Evolutionary conservation across 2,113 vertebrate species (phyloP).

Genomic region (Trinectes maculatus): DNA sequence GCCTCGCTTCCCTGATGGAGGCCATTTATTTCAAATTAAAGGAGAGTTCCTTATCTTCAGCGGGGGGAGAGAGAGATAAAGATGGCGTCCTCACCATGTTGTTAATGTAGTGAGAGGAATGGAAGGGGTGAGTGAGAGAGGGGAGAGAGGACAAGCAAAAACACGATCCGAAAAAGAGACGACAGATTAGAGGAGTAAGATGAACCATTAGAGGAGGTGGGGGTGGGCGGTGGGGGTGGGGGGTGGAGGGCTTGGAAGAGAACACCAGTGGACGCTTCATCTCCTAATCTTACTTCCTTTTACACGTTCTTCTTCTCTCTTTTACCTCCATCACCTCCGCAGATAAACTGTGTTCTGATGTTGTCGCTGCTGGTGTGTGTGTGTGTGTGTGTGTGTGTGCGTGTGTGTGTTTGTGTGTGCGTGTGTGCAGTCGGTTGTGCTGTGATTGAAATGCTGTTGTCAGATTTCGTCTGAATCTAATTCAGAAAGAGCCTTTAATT

Average conservation of each 20-base stretch:
- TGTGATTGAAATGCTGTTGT: conserved; percentile 71
- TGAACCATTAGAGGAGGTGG: conserved; percentile 31
- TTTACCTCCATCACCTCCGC: conserved; percentile 46
- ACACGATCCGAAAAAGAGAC: conserved; percentile 27
- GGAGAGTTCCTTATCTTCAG: conserved; percentile 80
- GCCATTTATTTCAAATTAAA: conserved; percentile 85
- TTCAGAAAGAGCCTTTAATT: conserved; percentile 68
- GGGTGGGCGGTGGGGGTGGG: conserved; percentile 45
- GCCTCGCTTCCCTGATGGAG: conserved; percentile 78
- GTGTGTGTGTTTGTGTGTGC: conserved; percentile 6
- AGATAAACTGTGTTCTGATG: conserved; percentile 38
- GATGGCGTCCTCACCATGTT: conserved; percentile 49
- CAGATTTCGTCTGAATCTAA: conserved; percentile 59
- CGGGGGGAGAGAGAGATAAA: conserved; percentile 52
- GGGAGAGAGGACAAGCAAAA: conserved; percentile 17
- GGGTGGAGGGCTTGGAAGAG: conserved; percentile 41
- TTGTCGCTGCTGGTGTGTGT: conserved; percentile 14
- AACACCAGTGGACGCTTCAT: conserved; percentile 47
- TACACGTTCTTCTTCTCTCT: conserved; percentile 45
- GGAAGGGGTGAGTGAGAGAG: background rate
- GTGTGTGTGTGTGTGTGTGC: conserved; percentile 23
- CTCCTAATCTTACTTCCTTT: conserved; percentile 42
- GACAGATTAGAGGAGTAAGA: conserved; percentile 32
- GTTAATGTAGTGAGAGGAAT: conserved; percentile 46
- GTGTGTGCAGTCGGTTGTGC: conserved; percentile 36